These are phyloP conservation scores for Oostethus manadensis DNA, from an alignment of 2,113 vertebrate species.

Conservation along the genomic window DNA sequence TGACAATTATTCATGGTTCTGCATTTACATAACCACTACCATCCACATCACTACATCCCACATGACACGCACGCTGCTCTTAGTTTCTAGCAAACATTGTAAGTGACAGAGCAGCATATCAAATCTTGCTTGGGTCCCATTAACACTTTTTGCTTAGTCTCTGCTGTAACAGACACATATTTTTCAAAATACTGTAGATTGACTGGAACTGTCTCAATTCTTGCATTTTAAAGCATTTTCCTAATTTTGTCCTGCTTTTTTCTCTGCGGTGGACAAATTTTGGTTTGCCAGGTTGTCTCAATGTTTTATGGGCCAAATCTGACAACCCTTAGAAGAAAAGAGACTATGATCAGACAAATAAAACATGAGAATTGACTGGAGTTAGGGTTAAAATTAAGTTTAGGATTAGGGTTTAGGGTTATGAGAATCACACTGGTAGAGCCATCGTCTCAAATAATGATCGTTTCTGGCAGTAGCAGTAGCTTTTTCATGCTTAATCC, in stretches of 20 bases:
- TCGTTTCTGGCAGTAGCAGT: slow-evolving; percentile 56
- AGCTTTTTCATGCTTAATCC: slow-evolving; percentile 55
- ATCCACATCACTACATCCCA: slow-evolving; percentile 30
- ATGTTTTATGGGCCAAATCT: slow-evolving; percentile 60
- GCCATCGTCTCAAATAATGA: slow-evolving; percentile 71
- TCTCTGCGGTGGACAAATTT: slow-evolving; percentile 64
- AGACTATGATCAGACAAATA: slow-evolving; percentile 66
- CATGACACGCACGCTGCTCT: background rate
- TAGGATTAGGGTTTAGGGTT: slow-evolving; percentile 28
- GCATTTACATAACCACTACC: slow-evolving; percentile 40
- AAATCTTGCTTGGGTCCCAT: slow-evolving; percentile 45
- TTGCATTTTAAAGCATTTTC: slow-evolving; percentile 69
- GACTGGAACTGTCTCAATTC: slow-evolving; percentile 61
- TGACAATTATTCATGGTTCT: slow-evolving; percentile 44
- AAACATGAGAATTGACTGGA: slow-evolving; percentile 20
- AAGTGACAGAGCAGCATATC: slow-evolving; percentile 36
- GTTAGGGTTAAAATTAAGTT: slow-evolving; percentile 55
- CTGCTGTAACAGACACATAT: slow-evolving; percentile 54
- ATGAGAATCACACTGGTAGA: slow-evolving; percentile 65
- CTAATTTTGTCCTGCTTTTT: slow-evolving; percentile 56
- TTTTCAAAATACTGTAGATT: slow-evolving; percentile 54
- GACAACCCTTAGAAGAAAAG: slow-evolving; percentile 64
- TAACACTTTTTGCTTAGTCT: slow-evolving; percentile 38
- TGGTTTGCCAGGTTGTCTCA: slow-evolving; percentile 65
- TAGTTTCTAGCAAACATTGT: slow-evolving; percentile 49